Evolutionary conservation across 2,797 vertebrate species (phyloP).

Genomic region (Astyanax mexicanus): DNA sequence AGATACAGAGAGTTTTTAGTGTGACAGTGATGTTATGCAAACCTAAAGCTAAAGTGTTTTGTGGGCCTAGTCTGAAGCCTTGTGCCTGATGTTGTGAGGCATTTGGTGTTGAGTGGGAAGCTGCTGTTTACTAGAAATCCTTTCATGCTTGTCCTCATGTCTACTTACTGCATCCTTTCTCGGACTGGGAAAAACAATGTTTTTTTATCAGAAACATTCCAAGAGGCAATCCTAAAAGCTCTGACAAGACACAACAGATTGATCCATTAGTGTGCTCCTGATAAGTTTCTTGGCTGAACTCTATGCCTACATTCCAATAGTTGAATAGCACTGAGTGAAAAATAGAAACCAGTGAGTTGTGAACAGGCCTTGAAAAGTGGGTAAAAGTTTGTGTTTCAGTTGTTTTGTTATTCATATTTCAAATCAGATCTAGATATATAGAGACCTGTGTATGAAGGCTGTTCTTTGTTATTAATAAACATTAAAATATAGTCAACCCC

Average conservation of each 20-base stretch:
- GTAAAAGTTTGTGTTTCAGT: slow-evolving; percentile 9
- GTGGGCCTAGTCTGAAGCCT: neutral
- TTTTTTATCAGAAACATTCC: slow-evolving; percentile 89
- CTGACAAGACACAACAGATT: slow-evolving; percentile 80
- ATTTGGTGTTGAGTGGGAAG: neutral
- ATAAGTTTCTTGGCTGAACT: slow-evolving; percentile 71
- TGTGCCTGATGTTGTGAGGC: neutral
- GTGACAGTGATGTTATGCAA: too few relatives aligned
- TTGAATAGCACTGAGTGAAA: slow-evolving; percentile 75
- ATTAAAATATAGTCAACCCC: slow-evolving; percentile 5
- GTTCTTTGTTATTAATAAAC: neutral
- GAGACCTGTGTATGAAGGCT: neutral
- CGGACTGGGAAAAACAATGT: slow-evolving; percentile 68
- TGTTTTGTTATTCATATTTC: slow-evolving; percentile 9
- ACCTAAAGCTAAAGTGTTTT: neutral
- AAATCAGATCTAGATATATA: too few relatives aligned
- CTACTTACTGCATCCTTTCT: slow-evolving; percentile 30
- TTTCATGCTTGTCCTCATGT: neutral
- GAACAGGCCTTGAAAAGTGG: slow-evolving; percentile 26
- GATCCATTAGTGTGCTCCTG: slow-evolving; percentile 84
- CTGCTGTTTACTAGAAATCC: neutral
- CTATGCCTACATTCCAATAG: slow-evolving; percentile 76
- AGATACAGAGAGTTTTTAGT: too few relatives aligned
- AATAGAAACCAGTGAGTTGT: slow-evolving; percentile 19
- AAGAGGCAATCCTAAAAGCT: slow-evolving; percentile 81